Evolutionary conservation across 2,888 invertebrate species (phyloP).

Genomic region (Apantesis nais): DNA sequence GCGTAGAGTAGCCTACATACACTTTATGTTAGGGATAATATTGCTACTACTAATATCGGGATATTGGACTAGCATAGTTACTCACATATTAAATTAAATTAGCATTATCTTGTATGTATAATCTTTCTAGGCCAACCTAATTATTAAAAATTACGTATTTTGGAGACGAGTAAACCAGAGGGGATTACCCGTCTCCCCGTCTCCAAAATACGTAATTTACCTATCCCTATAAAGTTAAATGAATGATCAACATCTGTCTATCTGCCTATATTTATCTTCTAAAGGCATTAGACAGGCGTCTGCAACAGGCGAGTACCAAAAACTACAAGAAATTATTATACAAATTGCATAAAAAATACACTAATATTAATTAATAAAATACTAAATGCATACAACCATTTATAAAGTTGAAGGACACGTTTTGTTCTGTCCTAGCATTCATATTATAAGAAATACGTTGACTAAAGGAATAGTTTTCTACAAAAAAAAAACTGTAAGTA

Average conservation of each 20-base stretch:
- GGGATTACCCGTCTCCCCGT: too few relatives aligned
- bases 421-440: neutral
- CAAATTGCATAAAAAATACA: neutral
- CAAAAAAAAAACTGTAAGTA: slow-evolving; percentile 53
- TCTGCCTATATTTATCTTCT: too few relatives aligned
- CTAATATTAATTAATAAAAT: neutral
- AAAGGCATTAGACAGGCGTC: neutral
- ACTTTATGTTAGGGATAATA: neutral
- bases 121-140: neutral
- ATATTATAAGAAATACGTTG: neutral
- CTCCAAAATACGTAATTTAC: too few relatives aligned
- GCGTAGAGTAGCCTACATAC: neutral
- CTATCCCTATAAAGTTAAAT: neutral
- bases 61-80: neutral
- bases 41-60: neutral
- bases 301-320: neutral
- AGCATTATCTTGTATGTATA: neutral
- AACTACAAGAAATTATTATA: neutral
- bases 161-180: too few relatives aligned
- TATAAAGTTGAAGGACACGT: neutral
- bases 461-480: slow-evolving; percentile 12
- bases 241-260: neutral
- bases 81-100: neutral
- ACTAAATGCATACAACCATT: neutral
- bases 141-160: neutral